Base-by-base conservation (phyloP, 1,140 invertebrate species). In the Drosophila prosaltans region DNA sequence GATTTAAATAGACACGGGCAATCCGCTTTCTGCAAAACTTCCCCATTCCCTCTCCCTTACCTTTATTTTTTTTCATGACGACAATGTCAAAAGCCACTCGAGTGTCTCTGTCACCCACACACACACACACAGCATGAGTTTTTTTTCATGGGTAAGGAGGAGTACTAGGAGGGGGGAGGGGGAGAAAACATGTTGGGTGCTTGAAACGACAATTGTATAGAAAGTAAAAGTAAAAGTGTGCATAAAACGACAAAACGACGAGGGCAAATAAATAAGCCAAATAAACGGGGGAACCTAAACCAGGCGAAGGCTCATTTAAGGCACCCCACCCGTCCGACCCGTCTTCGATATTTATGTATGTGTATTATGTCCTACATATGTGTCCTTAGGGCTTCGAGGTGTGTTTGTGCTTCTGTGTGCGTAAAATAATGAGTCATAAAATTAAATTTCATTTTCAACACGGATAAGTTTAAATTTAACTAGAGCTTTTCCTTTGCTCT, bases 371-470 rank as follows among this genome's bases (percentile, higher is more conserved):
- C 36, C 40, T 43, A 61, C 16, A 61, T 41, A 61, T 41, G 45
- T 10, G 40, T 43, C 39, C 9, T 11, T 7, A 43, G 30, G 51
- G 21, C 24, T 43, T 51, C 24, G 28, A 51, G 28, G 63, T 45
- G 39, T 45, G 28, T 65, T 39, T 32, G 62, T 70, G 54, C 6
- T 36, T 36, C 4, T 69, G 65, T 65, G 75, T 76, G 80, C 72
- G 71, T 65, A 51, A 78, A 69, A 86, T 86, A 86, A 86, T 81
- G 82, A 86, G 78, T 86, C 82, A 81, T 86, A 86, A 86, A 82
- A 83, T 83, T 83, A 83, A 80, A 80, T 83, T 83, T 80, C 73
- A 80, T 72, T 79, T 66, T 59, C 67, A 55, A 10, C 60, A 64
- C 65, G 48, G 2, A 26, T 51, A 51, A 51, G 45, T 51, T 51